These are phyloP conservation scores for Aulostomus chinensis DNA, from an alignment of 2,797 vertebrate genomes.

Conservation along the genomic window DNA sequence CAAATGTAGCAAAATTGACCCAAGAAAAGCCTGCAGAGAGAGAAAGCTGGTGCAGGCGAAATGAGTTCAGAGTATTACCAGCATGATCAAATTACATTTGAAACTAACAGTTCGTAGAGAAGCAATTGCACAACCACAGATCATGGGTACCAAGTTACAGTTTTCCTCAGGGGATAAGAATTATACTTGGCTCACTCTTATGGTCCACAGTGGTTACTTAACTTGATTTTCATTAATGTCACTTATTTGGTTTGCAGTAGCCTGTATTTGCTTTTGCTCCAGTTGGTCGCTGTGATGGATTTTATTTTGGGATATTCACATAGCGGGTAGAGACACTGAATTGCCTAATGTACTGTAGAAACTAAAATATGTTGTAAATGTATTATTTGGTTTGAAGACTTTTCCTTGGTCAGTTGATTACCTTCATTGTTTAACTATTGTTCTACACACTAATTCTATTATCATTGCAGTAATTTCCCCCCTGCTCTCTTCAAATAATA, in stretches of 20 bases:
- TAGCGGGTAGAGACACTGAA: constrained; percentile 48
- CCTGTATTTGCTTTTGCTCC: constrained; percentile 45
- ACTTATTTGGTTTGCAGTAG: constrained; percentile 46
- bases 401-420: constrained; percentile 29
- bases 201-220: constrained; percentile 51
- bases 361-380: constrained; percentile 67
- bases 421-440: constrained; percentile 44
- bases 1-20: neutral
- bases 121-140: neutral
- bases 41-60: neutral
- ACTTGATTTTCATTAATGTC: constrained; percentile 64
- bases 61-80: constrained; percentile 4
- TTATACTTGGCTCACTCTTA: constrained; percentile 10
- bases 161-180: neutral
- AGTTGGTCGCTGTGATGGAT: constrained; percentile 61
- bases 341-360: constrained; percentile 71
- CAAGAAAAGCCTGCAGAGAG: neutral
- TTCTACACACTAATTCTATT: constrained; percentile 45
- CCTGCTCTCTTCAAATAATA: constrained; percentile 26
- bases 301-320: constrained; percentile 56
- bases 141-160: neutral
- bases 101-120: neutral
- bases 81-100: neutral
- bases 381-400: constrained; percentile 67
- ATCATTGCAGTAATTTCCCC: constrained; percentile 44